phyloP scores from a whole-genome alignment of 2,888 invertebrate species.

The Aradus depressus region DNA sequence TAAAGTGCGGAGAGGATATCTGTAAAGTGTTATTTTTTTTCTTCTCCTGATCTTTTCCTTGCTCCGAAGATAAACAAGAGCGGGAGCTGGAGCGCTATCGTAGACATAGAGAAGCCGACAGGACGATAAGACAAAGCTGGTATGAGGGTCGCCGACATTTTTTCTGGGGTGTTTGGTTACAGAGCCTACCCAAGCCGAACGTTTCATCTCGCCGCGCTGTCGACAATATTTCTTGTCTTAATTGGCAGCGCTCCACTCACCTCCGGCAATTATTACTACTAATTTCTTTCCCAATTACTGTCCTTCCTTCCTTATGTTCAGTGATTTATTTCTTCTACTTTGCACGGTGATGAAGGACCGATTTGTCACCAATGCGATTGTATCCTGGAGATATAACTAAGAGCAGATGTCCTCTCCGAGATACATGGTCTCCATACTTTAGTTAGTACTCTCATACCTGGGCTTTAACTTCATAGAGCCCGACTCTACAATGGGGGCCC shows the following conservation, averaged over 20 bases:
- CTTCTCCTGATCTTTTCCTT: neutral
- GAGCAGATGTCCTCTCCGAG: no score
- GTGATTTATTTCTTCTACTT: neutral
- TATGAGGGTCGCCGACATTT: conserved; percentile 4
- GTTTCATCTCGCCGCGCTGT: conserved; percentile 7
- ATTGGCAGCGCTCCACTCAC: conserved; percentile 1
- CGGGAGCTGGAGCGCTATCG: neutral
- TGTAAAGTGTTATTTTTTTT: no score
- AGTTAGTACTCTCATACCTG: no score
- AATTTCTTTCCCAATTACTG: neutral
- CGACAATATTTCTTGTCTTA: conserved; percentile 1
- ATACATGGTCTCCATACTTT: no score
- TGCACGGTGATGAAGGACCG: neutral
- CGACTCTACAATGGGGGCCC: no score
- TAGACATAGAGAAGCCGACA: neutral
- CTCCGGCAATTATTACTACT: neutral
- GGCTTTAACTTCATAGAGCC: no score
- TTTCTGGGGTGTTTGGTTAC: conserved; percentile 3
- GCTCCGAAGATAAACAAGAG: neutral
- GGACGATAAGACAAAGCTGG: conserved; percentile 5
- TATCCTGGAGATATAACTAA: no score
- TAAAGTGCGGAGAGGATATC: no score
- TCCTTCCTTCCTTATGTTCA: no score
- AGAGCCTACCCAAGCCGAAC: neutral
- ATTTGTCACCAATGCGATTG: no score